phyloP scores from a whole-genome alignment of 2,888 invertebrate genomes.

The Seira musarum region DNA sequence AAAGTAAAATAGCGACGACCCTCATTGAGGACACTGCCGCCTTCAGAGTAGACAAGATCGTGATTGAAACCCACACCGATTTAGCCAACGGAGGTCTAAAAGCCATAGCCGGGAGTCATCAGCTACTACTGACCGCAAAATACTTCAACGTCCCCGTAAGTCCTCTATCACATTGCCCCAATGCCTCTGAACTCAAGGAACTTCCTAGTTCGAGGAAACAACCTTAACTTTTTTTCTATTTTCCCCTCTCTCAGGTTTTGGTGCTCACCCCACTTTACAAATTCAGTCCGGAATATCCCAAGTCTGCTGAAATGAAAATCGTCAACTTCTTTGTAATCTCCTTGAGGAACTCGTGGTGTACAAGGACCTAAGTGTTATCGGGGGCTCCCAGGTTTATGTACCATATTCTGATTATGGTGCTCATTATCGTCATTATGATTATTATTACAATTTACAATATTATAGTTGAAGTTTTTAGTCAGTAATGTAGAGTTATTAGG shows the following conservation, averaged over 20 bases:
- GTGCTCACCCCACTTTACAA: constrained; percentile 93
- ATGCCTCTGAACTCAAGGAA: too few species aligned
- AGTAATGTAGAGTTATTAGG: too few species aligned
- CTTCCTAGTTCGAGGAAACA: too few species aligned
- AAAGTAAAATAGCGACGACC: constrained; percentile 85
- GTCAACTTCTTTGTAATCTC: constrained; percentile 86
- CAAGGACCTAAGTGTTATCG: constrained; percentile 72
- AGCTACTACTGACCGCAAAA: constrained; percentile 88
- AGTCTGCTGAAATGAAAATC: constrained; percentile 82
- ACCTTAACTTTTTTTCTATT: constrained; percentile 67
- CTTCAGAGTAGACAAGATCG: constrained; percentile 93
- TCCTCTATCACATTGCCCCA: too few species aligned
- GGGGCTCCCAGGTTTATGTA: constrained; percentile 80
- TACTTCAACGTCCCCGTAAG: constrained; percentile 90
- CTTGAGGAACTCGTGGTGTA: constrained; percentile 81
- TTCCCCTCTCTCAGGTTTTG: constrained; percentile 84
- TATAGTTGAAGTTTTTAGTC: constrained; percentile 28
- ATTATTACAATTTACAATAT: constrained; percentile 97
- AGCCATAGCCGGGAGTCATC: constrained; percentile 84
- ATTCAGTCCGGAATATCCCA: constrained; percentile 86
- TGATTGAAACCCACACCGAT: constrained; percentile 89
- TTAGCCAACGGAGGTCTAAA: constrained; percentile 91
- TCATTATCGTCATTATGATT: constrained; percentile 92
- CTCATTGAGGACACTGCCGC: constrained; percentile 89
- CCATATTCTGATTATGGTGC: constrained; percentile 93